Conservation (phyloP, 2,113 vertebrate species). For the Smithornis capensis region DNA sequence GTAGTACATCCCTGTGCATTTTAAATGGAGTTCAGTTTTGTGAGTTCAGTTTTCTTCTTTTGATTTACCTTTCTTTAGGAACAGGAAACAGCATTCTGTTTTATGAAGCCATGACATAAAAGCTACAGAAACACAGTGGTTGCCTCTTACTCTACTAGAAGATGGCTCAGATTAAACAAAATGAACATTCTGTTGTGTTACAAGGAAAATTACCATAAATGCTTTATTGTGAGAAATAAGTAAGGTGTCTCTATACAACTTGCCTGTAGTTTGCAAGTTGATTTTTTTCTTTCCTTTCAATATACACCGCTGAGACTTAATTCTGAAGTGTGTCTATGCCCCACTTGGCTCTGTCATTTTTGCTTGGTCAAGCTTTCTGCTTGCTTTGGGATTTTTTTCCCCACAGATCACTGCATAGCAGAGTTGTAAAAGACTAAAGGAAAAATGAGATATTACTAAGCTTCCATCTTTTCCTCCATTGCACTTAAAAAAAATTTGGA, state of each 20-base stretch:
- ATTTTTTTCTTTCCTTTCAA: neutral
- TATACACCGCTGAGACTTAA: neutral
- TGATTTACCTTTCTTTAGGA: neutral
- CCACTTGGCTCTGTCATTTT: neutral
- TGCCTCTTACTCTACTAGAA: neutral
- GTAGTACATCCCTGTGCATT: neutral
- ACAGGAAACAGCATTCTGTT: neutral
- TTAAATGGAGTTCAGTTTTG: neutral
- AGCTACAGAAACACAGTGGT: neutral
- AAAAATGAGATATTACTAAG: neutral
- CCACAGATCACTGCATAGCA: neutral
- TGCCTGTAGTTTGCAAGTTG: neutral
- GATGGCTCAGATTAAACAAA: neutral
- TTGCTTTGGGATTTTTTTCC: accelerated
- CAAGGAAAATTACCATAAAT: neutral
- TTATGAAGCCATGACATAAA: neutral
- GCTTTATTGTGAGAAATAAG: neutral
- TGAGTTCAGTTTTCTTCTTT: neutral
- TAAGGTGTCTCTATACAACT: neutral
- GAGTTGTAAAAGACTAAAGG: neutral
- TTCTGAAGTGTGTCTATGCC: neutral
- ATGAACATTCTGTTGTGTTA: neutral
- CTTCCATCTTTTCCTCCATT: neutral
- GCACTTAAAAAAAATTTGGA: neutral
- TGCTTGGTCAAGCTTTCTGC: neutral